A percentile compares a stretch with the other conserved stretches of the same genome.
Conservation (phyloP, 2,797 vertebrate species). For the Tangara arthus region DNA sequence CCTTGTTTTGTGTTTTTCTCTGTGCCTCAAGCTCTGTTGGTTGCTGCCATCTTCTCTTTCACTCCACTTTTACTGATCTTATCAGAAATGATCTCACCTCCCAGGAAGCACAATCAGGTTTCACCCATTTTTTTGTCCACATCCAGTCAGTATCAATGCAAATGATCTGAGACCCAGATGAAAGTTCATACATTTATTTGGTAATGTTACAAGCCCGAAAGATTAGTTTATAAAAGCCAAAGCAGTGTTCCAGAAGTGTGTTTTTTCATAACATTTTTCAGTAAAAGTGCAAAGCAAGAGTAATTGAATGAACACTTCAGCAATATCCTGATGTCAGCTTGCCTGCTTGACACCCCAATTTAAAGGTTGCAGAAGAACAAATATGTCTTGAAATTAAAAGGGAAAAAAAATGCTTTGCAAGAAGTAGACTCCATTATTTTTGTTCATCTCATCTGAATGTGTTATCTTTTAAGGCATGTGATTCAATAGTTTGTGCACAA, state of each 20-base stretch:
- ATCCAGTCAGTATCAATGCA: neutral
- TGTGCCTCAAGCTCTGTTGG: neutral
- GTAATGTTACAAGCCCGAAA: neutral
- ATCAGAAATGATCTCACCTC: neutral
- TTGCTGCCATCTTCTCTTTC: neutral
- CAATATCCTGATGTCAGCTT: constrained; percentile 21
- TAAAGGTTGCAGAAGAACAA: neutral
- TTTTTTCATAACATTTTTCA: neutral
- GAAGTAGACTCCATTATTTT: neutral
- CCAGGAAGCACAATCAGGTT: neutral
- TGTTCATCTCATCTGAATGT: neutral
- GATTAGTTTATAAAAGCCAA: neutral
- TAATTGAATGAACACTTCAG: constrained; percentile 33
- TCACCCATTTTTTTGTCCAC: neutral
- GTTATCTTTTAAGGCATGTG: neutral
- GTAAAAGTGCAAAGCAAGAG: neutral
- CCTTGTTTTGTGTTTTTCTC: neutral
- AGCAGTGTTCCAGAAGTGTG: neutral
- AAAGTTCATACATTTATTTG: neutral
- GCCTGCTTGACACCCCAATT: constrained; percentile 17
- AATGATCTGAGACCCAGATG: neutral
- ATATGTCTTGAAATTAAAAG: constrained; percentile 16
- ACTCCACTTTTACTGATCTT: neutral
- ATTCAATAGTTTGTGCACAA: neutral
- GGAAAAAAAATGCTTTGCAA: neutral